Evolutionary conservation across 2,888 invertebrate genomes (phyloP), one percentile per base, ranked within the genome.

Genomic region (Macrophya alboannulata): DNA sequence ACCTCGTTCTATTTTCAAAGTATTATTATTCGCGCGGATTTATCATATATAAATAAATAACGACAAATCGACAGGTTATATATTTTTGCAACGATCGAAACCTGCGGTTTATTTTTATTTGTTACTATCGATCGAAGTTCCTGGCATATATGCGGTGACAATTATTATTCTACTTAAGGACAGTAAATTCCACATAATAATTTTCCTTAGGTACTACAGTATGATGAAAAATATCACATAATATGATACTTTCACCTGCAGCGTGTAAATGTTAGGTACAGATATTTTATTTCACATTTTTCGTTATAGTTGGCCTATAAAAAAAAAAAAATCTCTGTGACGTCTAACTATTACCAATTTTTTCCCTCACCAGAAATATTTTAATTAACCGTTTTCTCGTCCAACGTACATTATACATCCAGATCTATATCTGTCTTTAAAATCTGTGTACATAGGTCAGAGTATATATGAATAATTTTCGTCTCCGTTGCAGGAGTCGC

Each of bases 351-450:
- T 45, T 21, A 45, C 45, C 45, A 74, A 74, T 74, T 74, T 74
- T 74, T 12, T n/a, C 48, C 21, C 10, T 25, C 59, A 10, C n/a
- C 31, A 31, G 31, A 40, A 79, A 55, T 40, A 55, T 55, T 55
- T 79, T 79, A 79, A 79, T 79, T 79, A 59, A 79, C 3, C 55
- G 51, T 31, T 25, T 9, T 59, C 77, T 79, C 55, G n/a, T 43
- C 43, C 4, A n/a, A 40, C n/a, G 10, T 31, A 31, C 31, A 31
- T n/a, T n/a, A n/a, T 40, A 40, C 17, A 43, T 40, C 17, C 55
- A 6, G 77, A 79, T 59, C 55, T n/a, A 40, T 79, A 79, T 79
- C 77, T 79, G 0, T 17, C 4, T 55, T 31, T 8, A 79, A 51
- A 21, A 79, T 79, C 74, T 48, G 4, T 40, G 48, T 12, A 37